Conservation (phyloP, 30 jellyfish, hydroid and myxozoan species). For the Aurelia sp. region DNA sequence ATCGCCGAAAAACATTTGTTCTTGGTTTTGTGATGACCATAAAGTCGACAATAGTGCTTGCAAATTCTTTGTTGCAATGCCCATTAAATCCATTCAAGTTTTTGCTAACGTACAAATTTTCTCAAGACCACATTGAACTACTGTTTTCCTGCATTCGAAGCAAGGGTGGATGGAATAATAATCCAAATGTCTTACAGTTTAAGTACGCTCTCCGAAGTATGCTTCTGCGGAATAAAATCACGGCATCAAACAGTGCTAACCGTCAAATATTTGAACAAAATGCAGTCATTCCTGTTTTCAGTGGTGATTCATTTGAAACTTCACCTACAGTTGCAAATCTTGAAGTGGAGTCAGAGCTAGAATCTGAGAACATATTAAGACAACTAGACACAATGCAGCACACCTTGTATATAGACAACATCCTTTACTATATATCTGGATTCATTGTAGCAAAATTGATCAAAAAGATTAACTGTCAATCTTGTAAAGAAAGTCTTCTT, state of each 20-base stretch:
- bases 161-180: slow-evolving; percentile 18
- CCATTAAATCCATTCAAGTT: slow-evolving; percentile 8
- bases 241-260: slow-evolving; percentile 56
- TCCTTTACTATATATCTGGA: slow-evolving; percentile 44
- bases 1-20: slow-evolving; percentile 22
- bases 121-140: slow-evolving; percentile 48
- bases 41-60: background rate
- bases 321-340: background rate
- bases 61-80: background rate
- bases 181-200: slow-evolving; percentile 36
- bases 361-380: background rate
- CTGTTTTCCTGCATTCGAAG: slow-evolving; percentile 33
- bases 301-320: background rate
- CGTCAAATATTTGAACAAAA: slow-evolving; percentile 37
- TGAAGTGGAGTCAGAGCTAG: too few relatives aligned
- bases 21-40: slow-evolving; percentile 10
- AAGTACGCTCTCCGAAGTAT: background rate
- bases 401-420: slow-evolving; percentile 15
- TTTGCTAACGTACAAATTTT: slow-evolving; percentile 24
- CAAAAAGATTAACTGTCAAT: slow-evolving; percentile 24
- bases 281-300: background rate
- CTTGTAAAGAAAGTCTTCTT: slow-evolving; percentile 15
- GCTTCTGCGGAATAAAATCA: slow-evolving; percentile 29
- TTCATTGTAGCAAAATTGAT: slow-evolving; percentile 34
- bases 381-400: background rate